These are phyloP conservation scores for Seriola quinqueradiata DNA, from an alignment of 2,113 vertebrate genomes.

Conservation along the genomic window DNA sequence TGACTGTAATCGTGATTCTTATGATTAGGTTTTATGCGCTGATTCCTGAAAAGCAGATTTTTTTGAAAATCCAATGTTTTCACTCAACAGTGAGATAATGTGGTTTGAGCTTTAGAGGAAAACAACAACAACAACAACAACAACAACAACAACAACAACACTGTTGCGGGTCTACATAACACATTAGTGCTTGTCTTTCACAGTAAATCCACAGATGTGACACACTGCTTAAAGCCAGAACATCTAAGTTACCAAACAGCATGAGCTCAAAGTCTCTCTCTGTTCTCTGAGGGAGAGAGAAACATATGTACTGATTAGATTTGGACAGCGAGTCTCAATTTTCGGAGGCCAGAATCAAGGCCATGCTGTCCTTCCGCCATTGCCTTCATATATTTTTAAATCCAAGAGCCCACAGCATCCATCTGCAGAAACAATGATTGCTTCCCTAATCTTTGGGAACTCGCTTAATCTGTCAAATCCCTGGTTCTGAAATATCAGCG, in stretches of 20 bases:
- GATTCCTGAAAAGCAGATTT: conserved; percentile 29
- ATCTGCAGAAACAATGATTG: conserved; percentile 81
- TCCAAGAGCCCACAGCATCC: conserved; percentile 56
- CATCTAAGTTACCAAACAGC: conserved; percentile 39
- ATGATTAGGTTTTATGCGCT: not conserved
- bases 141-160: conserved; percentile 10
- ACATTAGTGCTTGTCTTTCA: conserved; percentile 25
- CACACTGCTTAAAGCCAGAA: conserved; percentile 36
- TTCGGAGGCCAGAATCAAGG: conserved; percentile 46
- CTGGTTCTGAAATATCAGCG: conserved; percentile 75
- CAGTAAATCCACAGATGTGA: conserved; percentile 40
- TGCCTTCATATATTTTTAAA: conserved; percentile 61
- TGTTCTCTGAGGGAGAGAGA: not conserved
- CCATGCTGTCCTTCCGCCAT: conserved; percentile 23
- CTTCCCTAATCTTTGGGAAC: conserved; percentile 81
- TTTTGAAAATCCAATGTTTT: conserved; percentile 24
- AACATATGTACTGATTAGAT: conserved; percentile 62
- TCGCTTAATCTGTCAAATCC: conserved; percentile 81
- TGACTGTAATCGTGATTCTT: not conserved
- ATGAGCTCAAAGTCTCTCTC: conserved; percentile 24
- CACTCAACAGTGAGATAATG: conserved; percentile 7
- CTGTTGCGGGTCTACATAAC: not conserved
- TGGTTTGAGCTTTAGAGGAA: conserved; percentile 8
- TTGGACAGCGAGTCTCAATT: conserved; percentile 15
- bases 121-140: conserved; percentile 20